Percentiles rank a stretch among this genome's conserved stretches.
Conservation (phyloP, 2,888 invertebrate species). For the Pterostichus niger region DNA sequence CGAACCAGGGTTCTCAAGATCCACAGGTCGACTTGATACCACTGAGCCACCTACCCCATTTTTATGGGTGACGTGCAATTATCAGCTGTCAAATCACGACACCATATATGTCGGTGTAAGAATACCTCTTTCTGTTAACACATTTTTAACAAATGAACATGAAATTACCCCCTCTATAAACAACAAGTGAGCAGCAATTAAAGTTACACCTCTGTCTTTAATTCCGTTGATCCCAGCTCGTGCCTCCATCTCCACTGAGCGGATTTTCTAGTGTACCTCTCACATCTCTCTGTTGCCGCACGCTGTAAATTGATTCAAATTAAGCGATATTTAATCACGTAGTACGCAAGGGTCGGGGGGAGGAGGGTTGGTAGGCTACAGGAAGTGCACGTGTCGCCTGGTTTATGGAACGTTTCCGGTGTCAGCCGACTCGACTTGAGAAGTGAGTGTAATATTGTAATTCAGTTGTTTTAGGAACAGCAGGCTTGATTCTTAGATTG, state of each 20-base stretch:
- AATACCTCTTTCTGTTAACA: no score
- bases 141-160: no score
- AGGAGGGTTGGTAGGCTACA: not conserved
- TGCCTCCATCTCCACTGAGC: not conserved
- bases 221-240: not conserved
- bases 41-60: no score
- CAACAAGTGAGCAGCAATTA: not conserved
- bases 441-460: slow-evolving; percentile 8
- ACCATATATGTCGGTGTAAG: no score
- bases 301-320: slow-evolving; percentile 73
- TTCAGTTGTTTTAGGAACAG: slow-evolving; percentile 41
- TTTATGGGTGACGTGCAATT: no score
- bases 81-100: no score
- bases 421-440: slow-evolving; percentile 17
- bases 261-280: not conserved
- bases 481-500: slow-evolving; percentile 15
- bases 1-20: no score
- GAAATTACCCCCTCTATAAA: no score
- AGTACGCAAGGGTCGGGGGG: slow-evolving; percentile 3
- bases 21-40: no score
- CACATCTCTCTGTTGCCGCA: not conserved
- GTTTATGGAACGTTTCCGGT: slow-evolving; percentile 36
- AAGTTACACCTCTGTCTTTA: not conserved
- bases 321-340: slow-evolving; percentile 74
- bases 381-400: slow-evolving; percentile 62